Base-by-base conservation (phyloP, 2,113 vertebrate species). In the Origma solitaria region DNA sequence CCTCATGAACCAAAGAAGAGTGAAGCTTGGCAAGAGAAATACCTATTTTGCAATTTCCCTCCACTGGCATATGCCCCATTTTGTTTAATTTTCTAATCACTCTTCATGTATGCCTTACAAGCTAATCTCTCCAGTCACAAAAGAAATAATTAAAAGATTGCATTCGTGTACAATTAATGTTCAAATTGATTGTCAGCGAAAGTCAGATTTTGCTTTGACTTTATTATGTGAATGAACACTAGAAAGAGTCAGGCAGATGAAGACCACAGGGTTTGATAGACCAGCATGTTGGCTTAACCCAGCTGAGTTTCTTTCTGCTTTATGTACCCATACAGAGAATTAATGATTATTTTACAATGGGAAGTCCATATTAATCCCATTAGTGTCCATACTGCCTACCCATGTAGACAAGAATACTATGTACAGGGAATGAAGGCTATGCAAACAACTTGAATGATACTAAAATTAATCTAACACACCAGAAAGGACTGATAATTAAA, bases 161-260 rank as follows among this genome's bases (percentile, higher is more conserved):
- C 21, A 88, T 88, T 90, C 20, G 57, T 35, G 37, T 88, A 84
- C 77, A 94, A 87, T 83, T 94, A 86, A 89, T 65, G 57, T 76
- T 91, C 53, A 82, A 94, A 97, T 47, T 88, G 45, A 81, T 44
- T 69, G 50, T 8, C 9, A 93, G 22, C 49, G 30, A 70, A 90
- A 85, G 79, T 82, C 83, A 94, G 49, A 28, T 87, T 91, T 93
- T 71, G 28, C 58, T 90, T 82, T 86, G 82, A 82, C 71, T 69
- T 90, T 82, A 96, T 96, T 92, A 94, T 58, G 71, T 42, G 86
- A 95, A 93, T 40, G 54, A 83, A 88, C 45, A 42, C 49, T 86
- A 78, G 49, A 91, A 94, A 57, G 75, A 88, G 40, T 75, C 51
- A 93, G 54, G 50, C 68, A 93, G 80, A 85, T 95, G 69, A 95